phyloP scores from a whole-genome alignment of 2,888 invertebrate species.

The Cacoxenus indagator region DNA sequence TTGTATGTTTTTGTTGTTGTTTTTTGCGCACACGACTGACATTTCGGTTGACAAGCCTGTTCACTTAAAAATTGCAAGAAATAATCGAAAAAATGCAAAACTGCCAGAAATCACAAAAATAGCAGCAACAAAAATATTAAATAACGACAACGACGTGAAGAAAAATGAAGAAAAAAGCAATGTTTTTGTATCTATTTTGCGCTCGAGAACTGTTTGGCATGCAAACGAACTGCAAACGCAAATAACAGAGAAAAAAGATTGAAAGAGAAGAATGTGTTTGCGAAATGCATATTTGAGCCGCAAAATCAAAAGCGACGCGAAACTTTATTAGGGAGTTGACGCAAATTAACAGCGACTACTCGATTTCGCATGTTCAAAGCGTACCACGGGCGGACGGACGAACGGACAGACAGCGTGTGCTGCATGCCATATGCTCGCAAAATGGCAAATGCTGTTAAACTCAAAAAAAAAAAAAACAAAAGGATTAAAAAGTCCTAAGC shows the following conservation, averaged over 20 bases:
- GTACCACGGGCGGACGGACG: not conserved
- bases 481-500: not conserved
- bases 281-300: conserved; percentile 6
- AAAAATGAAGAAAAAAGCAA: not conserved
- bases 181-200: conserved; percentile 11
- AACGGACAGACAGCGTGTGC: not conserved
- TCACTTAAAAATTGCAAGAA: conserved; percentile 12
- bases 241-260: not conserved
- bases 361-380: conserved; percentile 55
- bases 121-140: conserved; percentile 9
- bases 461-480: conserved; percentile 4
- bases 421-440: not conserved
- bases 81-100: conserved; percentile 1
- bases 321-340: conserved; percentile 68
- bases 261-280: not conserved
- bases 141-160: conserved; percentile 8
- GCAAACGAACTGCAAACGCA: conserved; percentile 15
- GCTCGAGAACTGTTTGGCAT: conserved; percentile 15
- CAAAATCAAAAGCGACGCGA: conserved; percentile 52
- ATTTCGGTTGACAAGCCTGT: conserved; percentile 27
- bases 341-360: conserved; percentile 68
- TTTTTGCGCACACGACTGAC: conserved; percentile 14
- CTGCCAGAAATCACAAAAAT: conserved; percentile 2
- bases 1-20: not conserved
- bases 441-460: not conserved